Conservation (phyloP, 64 coral and sea anemone species). For the Catalaphyllia jardinei region DNA sequence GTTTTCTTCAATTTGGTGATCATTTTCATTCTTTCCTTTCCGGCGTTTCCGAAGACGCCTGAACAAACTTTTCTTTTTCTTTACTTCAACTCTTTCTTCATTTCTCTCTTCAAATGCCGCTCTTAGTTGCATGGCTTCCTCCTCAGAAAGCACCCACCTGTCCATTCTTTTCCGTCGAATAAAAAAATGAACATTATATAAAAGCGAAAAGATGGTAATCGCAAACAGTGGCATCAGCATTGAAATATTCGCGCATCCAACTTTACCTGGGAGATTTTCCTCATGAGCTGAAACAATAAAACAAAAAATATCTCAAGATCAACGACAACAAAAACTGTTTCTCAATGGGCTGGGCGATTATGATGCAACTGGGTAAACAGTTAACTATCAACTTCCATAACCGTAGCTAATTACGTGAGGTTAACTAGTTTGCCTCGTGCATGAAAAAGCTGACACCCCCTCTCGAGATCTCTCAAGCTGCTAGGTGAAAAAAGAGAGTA, state of each 20-base stretch:
- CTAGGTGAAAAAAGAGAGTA: too few species aligned
- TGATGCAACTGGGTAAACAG: too few species aligned
- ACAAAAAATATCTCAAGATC: neutral
- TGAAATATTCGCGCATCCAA: constrained; percentile 7
- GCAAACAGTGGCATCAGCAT: constrained; percentile 17
- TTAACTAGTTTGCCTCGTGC: too few species aligned
- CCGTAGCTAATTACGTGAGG: too few species aligned
- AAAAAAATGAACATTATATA: constrained; percentile 19
- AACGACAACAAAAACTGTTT: neutral
- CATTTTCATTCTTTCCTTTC: neutral
- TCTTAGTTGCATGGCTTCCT: neutral
- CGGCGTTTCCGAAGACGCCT: neutral
- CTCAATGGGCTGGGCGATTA: too few species aligned
- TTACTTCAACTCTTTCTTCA: neutral
- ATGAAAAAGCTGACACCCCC: too few species aligned
- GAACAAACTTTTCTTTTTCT: neutral
- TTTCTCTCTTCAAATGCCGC: neutral
- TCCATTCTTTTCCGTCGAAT: constrained; percentile 16
- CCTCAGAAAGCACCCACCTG: neutral
- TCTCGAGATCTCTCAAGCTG: too few species aligned
- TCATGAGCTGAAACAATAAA: neutral
- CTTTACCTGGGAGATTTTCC: too few species aligned
- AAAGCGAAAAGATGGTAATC: neutral
- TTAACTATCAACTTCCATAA: too few species aligned
- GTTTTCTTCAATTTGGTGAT: neutral